phyloP scores from a whole-genome alignment of 2,797 vertebrate species.

The Sebastes steindachneri region DNA sequence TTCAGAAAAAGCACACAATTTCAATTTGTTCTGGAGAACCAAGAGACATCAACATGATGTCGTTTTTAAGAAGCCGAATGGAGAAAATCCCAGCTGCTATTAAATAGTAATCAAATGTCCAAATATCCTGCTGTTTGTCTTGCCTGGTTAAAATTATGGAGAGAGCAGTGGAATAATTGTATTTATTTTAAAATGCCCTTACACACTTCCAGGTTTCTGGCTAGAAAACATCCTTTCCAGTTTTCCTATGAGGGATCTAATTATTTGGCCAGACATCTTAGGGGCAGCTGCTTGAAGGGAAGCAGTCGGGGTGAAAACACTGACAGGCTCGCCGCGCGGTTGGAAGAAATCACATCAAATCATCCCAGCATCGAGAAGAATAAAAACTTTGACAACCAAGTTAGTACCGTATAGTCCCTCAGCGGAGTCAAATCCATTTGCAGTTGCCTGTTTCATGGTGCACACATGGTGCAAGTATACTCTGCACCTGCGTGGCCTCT shows the following conservation, averaged over 20 bases:
- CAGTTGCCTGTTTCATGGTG: conserved; percentile 29
- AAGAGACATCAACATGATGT: conserved; percentile 54
- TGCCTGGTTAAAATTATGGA: conserved; percentile 69
- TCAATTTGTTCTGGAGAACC: conserved; percentile 46
- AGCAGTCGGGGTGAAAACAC: conserved; percentile 49
- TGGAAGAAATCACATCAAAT: conserved; percentile 38
- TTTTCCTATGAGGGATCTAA: conserved; percentile 74
- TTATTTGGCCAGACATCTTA: conserved; percentile 73
- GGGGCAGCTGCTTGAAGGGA: conserved; percentile 52
- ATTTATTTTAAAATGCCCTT: conserved; percentile 72
- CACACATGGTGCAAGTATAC: conserved; percentile 27
- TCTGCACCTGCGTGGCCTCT: conserved; percentile 66
- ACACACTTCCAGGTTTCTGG: conserved; percentile 58
- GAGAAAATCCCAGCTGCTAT: conserved; percentile 64
- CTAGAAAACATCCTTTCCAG: conserved; percentile 68
- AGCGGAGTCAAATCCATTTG: conserved; percentile 28
- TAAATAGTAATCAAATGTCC: conserved; percentile 68
- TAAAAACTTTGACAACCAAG: conserved; percentile 25
- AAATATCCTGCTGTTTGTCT: conserved; percentile 72
- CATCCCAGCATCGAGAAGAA: conserved; percentile 9
- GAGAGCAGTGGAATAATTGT: conserved; percentile 66
- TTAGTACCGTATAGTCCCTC: neutral
- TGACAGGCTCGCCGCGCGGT: conserved; percentile 36
- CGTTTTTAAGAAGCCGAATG: conserved; percentile 50
- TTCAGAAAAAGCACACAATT: conserved; percentile 54